These are phyloP conservation scores for Ammodramus savannarum DNA, from an alignment of 2,113 vertebrate species.

Conservation along the genomic window DNA sequence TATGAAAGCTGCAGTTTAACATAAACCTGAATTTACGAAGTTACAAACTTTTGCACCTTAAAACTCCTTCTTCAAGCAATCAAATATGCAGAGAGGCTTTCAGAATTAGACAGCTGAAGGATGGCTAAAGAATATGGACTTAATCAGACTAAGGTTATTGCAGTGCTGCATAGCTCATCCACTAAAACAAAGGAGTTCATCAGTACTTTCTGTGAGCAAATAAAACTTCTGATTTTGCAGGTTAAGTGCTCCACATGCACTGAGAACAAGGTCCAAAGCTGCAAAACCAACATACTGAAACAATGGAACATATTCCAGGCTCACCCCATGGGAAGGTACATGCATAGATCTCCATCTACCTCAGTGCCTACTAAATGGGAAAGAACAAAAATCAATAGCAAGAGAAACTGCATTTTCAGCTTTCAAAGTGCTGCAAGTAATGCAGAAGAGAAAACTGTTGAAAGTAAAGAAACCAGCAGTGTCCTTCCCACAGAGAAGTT, in stretches of 20 bases:
- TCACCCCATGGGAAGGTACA: not conserved
- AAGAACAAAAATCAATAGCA: constrained; percentile 50
- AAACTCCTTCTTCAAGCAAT: not conserved
- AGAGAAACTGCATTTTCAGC: constrained; percentile 50
- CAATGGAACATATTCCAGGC: not conserved
- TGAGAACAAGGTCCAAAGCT: not conserved
- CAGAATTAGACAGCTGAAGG: not conserved
- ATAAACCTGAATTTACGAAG: not conserved
- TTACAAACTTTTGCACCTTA: not conserved
- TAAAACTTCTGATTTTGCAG: not conserved
- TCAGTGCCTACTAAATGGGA: constrained; percentile 10
- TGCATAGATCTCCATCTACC: not conserved
- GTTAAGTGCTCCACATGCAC: too few relatives aligned
- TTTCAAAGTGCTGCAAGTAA: constrained; percentile 5
- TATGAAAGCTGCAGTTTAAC: not conserved
- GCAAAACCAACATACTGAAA: not conserved
- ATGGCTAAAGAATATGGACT: not conserved
- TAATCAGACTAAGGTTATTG: not conserved
- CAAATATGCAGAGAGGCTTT: not conserved
- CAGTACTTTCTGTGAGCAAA: not conserved
- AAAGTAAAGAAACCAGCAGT: not conserved
- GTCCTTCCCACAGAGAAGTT: not conserved
- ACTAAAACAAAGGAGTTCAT: not conserved
- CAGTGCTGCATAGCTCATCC: not conserved
- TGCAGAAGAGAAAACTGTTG: not conserved